Base-by-base conservation (phyloP, 1,140 invertebrate genomes). In the Papilio helenus region DNA sequence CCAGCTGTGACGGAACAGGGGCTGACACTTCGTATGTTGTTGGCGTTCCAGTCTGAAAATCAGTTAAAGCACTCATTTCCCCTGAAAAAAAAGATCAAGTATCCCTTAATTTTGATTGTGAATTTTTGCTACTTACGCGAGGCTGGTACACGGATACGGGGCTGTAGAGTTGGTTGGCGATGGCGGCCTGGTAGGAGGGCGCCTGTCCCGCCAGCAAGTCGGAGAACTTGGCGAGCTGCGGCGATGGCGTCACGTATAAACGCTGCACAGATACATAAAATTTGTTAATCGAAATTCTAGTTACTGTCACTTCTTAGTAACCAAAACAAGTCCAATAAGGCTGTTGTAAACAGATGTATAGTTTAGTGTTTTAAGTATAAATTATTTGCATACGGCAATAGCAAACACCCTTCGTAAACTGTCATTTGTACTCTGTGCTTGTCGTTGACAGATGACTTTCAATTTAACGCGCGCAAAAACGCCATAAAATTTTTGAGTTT, bases 141-240 rank as follows among this genome's bases (percentile, higher is more conserved):
- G 87, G 71, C 34, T 93, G 88, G 76, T 94, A 93, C 18, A 88
- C 80, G 5, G 91, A 90, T 14, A 92, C 79, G 1, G 92, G 92
- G 0, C 91, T 87, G 78, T 86, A 91, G 9, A 94, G 87, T 20
- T 94, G 91, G 72, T 80, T 88, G 10, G 90, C 89, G 26, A 93
- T 90, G 9, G 92, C 91, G 20, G 84, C 82, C 34, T 91, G 90
- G 83, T 86, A 92, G 7, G 87, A 82, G 0, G 85, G 87, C 1
- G 88, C 91, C 65, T 92, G 91, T 1, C 87, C 86, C 0, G 86
- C 89, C 79, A 93, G 84, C 58, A 93, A 81, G 68, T 94, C 92
- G 0, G 92, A 94, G 73, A 94, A 89, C 80, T 94, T 94, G 3
- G 87, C 80, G 5, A 90, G 78, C 29, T 87, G 90, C 0, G 90